Base-by-base conservation (phyloP, 2,797 vertebrate species). In the Chaunax sp. region DNA sequence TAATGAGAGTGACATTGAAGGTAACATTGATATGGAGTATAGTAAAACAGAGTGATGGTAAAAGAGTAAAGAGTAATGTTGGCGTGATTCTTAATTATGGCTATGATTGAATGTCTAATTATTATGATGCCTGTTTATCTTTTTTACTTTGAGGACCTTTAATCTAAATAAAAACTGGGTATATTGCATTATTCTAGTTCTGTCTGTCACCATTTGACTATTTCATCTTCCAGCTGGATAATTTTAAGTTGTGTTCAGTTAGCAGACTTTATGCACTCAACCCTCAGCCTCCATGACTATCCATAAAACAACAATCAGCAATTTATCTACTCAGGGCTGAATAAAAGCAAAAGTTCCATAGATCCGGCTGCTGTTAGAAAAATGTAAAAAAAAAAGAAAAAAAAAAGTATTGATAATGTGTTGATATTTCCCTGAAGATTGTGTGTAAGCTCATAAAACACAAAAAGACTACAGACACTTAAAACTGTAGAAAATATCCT, bases 81-180 rank as follows among this genome's bases (percentile, higher is more conserved):
- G 47, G 37, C 67, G 2, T 45, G 6, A 23, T 10, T 60, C 38
- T 40, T 54, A 20, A 44, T 78, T 28, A 46, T 49, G 18, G 44
- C 59, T 68, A n/a, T n/a, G n/a, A n/a, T n/a, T n/a, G n/a, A n/a
- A n/a, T n/a, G n/a, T n/a, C n/a, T 44, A 37, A 57, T 38, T 67
- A 41, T 59, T 22, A 12, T 16, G 13, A 13, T 25, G 3, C 35
- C 5, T 7, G 18, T 44, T 74, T 53, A 25, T 55, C 16, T 45
- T 52, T 47, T 75, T 75, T 14, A 43, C 63, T 59, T 53, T 43
- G 63, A 13, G 60, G 22, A 71, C 40, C 23, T 68, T 16, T n/a
- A 51, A 28, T 33, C 3, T 64, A 50, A 56, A 30, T 20, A 57
- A 61, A 15, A 49, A 33, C 19, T 35, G 6, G 7, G 25, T 1